Base-by-base conservation (phyloP, 2,888 invertebrate species). In the Thymelicus lineola region DNA sequence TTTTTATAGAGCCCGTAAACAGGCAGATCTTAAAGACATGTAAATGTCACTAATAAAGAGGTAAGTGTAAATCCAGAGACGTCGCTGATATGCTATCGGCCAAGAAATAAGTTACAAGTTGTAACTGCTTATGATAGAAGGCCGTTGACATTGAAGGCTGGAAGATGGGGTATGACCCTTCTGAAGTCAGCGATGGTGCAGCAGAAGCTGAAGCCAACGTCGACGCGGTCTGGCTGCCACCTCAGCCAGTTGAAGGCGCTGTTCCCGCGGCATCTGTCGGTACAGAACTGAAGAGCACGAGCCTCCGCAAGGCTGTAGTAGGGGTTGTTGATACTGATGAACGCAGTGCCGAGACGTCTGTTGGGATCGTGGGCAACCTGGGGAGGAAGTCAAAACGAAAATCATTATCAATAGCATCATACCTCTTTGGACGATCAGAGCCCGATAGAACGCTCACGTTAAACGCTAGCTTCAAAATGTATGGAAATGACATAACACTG, bases 241-340 rank as follows among this genome's bases (percentile, higher is more conserved):
- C 80, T 82, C n/a, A 96, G 81, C 96, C 96, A 96, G 76, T 85
- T 87, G 76, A 96, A 93, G 60, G 94, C 90, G 17, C 83, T 76
- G 80, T 96, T 96, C 74, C 95, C 86, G 69, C 95, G 90, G 73
- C 94, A 94, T 1, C 81, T 84, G 80, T 95, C 94, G 0, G 87
- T 82, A 78, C 95, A 95, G 80, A 95, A 93, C n/a, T 88, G 87
- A 17, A 91, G 79, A 1, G 79, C 81, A 7, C 85, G 85, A 0
- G 83, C 89, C 70, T 93, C 93, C 0, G 78, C 82, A 35, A 83
- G 76, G 0, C 87, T 88, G 78, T 91, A 90, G 83, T 95, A 91
- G 0, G 96, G 96, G 80, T 96, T 95, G 86, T 96, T 96, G 69
- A 95, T 92, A 57, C 95, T 94, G 7, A 96, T 80, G 76, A 96